phyloP scores from a whole-genome alignment of 1,140 invertebrate species.

The Cepaea nemoralis region DNA sequence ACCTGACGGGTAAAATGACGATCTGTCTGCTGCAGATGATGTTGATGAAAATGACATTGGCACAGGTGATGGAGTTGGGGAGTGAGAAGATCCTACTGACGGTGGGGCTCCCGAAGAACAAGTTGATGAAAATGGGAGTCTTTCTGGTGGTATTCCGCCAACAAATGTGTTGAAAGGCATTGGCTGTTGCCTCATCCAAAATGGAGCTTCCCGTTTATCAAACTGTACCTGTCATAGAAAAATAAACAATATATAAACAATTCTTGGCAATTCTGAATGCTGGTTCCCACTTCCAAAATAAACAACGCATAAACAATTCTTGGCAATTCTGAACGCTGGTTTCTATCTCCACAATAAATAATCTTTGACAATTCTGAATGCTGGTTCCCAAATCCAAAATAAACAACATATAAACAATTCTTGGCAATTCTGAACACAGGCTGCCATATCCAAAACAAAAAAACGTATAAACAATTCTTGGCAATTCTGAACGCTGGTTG shows the following conservation, averaged over 20 bases:
- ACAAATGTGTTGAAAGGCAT: neutral
- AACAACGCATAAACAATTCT: neutral
- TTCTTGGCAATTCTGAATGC: too few species aligned
- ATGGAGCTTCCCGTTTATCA: neutral
- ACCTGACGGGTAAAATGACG: neutral
- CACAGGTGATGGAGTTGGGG: conserved; percentile 15
- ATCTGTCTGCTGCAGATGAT: conserved; percentile 1
- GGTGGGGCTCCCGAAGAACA: neutral
- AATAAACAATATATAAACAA: neutral
- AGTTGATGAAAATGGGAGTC: neutral
- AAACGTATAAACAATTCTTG: too few species aligned
- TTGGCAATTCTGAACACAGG: too few species aligned
- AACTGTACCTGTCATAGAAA: neutral
- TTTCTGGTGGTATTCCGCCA: neutral
- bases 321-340: too few species aligned
- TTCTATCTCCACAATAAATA: too few species aligned
- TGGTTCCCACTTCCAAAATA: neutral
- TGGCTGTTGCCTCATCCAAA: neutral
- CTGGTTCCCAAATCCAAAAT: too few species aligned
- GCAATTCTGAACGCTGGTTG: too few species aligned
- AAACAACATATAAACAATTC: too few species aligned
- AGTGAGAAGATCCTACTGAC: neutral
- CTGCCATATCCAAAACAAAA: too few species aligned
- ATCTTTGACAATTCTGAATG: too few species aligned
- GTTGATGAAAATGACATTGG: conserved; percentile 29